These are phyloP conservation scores for Alcedo quadribrachys DNA, from an alignment of 2,797 vertebrate species.

Conservation along the genomic window DNA sequence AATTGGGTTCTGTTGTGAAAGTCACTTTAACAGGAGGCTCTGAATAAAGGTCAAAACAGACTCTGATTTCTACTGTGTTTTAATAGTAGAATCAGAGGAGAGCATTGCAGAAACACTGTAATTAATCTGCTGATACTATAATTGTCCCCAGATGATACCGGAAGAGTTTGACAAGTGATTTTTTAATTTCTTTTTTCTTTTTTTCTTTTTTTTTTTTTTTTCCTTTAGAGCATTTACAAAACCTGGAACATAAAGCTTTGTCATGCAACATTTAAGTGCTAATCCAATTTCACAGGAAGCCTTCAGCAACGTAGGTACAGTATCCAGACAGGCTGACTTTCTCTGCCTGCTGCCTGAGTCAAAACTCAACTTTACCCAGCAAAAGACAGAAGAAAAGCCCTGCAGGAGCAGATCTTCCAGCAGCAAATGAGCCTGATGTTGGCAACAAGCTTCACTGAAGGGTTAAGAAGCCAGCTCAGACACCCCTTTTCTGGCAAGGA, in stretches of 20 bases:
- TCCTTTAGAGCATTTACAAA: constrained; percentile 11
- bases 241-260: constrained; percentile 1
- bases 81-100: constrained; percentile 42
- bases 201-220: not conserved
- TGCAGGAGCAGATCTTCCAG: not conserved
- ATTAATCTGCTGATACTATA: constrained; percentile 46
- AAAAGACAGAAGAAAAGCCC: not conserved
- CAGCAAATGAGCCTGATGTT: not conserved
- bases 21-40: constrained; percentile 40
- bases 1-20: constrained; percentile 63
- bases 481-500: not conserved
- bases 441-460: not conserved
- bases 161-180: not conserved
- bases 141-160: constrained; percentile 32
- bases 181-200: not conserved
- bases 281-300: constrained; percentile 16
- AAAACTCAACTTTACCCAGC: not conserved
- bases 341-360: not conserved
- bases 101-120: constrained; percentile 14
- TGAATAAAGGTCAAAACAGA: constrained; percentile 66
- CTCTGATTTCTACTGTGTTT: constrained; percentile 35
- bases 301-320: not conserved
- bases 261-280: not conserved
- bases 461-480: not conserved
- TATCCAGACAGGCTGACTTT: not conserved